Percentiles rank a stretch among this genome's conserved stretches.
Evolutionary conservation across 2,797 vertebrate genomes (phyloP).

Genomic region (Mionectes olivaceus): DNA sequence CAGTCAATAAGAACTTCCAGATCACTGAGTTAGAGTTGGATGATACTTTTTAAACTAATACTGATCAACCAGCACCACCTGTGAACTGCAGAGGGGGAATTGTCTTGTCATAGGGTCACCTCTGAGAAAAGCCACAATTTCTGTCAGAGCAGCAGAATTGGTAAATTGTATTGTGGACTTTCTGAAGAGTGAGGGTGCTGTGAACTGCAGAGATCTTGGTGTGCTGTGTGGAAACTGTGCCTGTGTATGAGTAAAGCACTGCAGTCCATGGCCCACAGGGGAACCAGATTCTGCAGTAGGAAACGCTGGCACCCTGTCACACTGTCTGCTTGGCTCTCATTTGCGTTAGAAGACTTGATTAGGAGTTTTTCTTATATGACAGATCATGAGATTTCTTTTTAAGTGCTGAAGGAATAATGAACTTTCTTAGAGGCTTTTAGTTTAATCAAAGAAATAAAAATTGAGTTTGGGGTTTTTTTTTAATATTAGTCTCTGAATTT

Average conservation of each 20-base stretch:
- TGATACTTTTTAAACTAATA: not conserved
- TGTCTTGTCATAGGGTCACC: not conserved
- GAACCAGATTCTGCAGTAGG: not conserved
- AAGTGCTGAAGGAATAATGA: not conserved
- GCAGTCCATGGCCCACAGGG: not conserved
- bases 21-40: not conserved
- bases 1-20: not conserved
- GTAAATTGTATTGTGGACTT: not conserved
- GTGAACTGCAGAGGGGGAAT: not conserved
- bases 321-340: not conserved
- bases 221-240: not conserved
- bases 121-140: not conserved
- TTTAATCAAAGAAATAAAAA: not conserved
- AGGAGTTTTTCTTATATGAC: not conserved
- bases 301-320: not conserved
- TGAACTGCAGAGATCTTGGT: not conserved
- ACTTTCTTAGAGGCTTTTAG: not conserved
- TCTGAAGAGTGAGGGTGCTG: not conserved
- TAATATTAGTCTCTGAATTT: not conserved
- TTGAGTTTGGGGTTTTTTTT: not conserved
- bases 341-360: not conserved
- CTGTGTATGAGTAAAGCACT: fast-evolving
- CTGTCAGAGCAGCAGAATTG: not conserved
- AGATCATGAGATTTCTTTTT: not conserved
- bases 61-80: not conserved